Base-by-base conservation (phyloP, 2,113 vertebrate species). In the Hippocampus comes region DNA sequence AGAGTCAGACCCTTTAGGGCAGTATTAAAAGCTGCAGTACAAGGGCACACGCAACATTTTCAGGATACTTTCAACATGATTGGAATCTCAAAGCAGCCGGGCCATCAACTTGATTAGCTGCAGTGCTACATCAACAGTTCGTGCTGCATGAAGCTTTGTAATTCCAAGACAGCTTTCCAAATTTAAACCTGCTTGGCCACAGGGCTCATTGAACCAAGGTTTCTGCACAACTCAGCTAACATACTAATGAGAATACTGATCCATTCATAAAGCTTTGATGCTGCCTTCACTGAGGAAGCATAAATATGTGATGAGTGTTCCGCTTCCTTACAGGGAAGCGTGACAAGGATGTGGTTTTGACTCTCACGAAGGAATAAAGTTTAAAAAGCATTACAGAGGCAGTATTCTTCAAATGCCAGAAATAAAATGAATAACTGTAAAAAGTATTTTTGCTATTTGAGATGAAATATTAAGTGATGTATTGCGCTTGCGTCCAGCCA, bases 251-350 rank as follows among this genome's bases (percentile, higher is more conserved):
- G 85, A 72, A 23, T 55, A 70, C 70, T 56, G 49, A 78, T 86
- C 80, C 85, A 88, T 88, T 89, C 85, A 89, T 86, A 83, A 82
- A 82, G 84, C 87, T 89, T 84, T 89, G 87, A 89, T 84, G 85
- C 81, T 79, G 72, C 55, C 21, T 87, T 68, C 81, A 77, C 80
- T 68, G 17, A 79, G 72, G 82, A 80, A 55, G 63, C 70, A 67
- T 66, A 75, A 82, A 79, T 61, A 82, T 72, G 69, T 80, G 77
- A 82, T 75, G 78, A 83, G 79, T 43, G 38, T 71, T 67, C 14
- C 34, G 74, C 76, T 82, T 77, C 70, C 67, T 63, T 76, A 72
- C 80, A 81, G 68, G 83, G 76, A 34, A 30, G 12, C 20, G 8
- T 41, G 41, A 69, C 59, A 25, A 42, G 66, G 69, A 71, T 63